phyloP scores from a whole-genome alignment of 2,797 vertebrate species.

The Lerista edwardsae region DNA sequence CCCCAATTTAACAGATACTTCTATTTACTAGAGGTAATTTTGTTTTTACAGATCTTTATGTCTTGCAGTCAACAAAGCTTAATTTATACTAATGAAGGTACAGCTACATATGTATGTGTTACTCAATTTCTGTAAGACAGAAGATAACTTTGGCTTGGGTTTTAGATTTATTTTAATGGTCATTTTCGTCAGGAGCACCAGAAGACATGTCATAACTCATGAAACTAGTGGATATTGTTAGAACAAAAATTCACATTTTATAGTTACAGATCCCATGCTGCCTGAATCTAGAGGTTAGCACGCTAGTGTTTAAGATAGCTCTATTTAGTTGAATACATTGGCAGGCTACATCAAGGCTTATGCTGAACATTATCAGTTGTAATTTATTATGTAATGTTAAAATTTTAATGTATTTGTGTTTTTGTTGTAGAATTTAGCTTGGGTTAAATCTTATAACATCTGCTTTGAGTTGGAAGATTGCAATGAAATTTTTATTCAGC shows the following conservation, averaged over 20 bases:
- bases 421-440: conserved; percentile 91
- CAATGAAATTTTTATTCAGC: conserved; percentile 99
- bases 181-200: neutral
- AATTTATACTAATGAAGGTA: neutral
- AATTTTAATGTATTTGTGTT: conserved; percentile 45
- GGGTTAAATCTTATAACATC: conserved; percentile 99
- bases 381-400: too few species aligned
- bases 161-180: neutral
- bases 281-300: neutral
- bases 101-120: neutral
- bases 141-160: neutral
- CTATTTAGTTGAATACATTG: neutral
- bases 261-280: neutral
- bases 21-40: conserved; percentile 95
- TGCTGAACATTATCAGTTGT: neutral
- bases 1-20: conserved; percentile 99
- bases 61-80: neutral
- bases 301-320: neutral
- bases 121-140: neutral
- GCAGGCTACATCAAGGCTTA: neutral
- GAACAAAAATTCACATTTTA: conserved; percentile 24
- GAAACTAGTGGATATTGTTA: neutral
- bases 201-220: neutral
- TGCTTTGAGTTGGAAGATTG: conserved; percentile 99
- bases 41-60: neutral